Evolutionary conservation across 2,888 invertebrate species (phyloP), one percentile per base, ranked within the genome.

Genomic region (Lepetodrilus schrolli): DNA sequence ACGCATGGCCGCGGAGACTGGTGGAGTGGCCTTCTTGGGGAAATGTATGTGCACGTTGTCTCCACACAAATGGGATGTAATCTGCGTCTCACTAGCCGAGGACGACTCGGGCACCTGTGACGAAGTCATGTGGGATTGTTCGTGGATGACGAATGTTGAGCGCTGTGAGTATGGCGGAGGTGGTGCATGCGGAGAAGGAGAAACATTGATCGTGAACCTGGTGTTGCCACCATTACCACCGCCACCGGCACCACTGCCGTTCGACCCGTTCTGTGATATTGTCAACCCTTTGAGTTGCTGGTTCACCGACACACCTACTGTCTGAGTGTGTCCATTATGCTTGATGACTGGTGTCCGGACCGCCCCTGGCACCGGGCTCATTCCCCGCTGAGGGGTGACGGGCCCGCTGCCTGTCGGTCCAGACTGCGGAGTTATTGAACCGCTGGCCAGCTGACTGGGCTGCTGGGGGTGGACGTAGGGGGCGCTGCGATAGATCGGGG

Each of bases 331-430:
- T 43, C 72, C 74, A 58, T 75, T 73, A 51, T 71, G 72, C 68
- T 34, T 30, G 13, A 68, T 68, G n/a, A 68, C 68, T 30, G 68
- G 43, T 17, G 38, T 49, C 20, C 70, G 49, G 50, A 30, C 49
- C 1, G 48, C 23, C n/a, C n/a, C n/a, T 71, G 94, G 17, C 94
- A 94, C 10, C 94, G 94, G 89, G 95, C 95, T 90, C 94, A 95
- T 95, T 93, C 93, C 73, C 92, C 92, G 3, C 26, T 74, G 86
- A n/a, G 88, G 86, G 13, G 86, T 87, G 23, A 81, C 82, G 4
- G 83, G 80, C 34, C 79, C 80, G 70, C 77, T 80, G n/a, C n/a
- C n/a, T n/a, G 84, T 68, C 76, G 77, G 77, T 77, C 74, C 77
- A 78, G 17, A 70, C 72, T 17, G 51, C 73, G 17, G 70, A 13